Evolutionary conservation across 1,140 invertebrate genomes (phyloP), one percentile per base, ranked within the genome.

Genomic region (Himalopsyche phryganea): DNA sequence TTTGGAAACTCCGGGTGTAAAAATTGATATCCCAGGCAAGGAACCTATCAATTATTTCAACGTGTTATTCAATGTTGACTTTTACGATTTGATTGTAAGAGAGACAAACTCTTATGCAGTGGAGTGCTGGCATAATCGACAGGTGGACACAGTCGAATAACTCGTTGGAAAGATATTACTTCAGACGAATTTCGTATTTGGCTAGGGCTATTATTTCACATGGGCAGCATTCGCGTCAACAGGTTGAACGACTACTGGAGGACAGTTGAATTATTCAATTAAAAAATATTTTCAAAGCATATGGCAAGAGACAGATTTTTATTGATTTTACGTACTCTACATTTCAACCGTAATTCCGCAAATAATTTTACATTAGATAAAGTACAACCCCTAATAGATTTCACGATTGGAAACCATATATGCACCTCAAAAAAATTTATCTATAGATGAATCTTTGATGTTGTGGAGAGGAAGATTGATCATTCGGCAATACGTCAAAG

Each of bases 251-350:
- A 35, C 33, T 35, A 35, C 33, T 35, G 33, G 33, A 35, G n/a
- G n/a, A 35, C 33, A n/a, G 33, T 7, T 35, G 33, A 35, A 35
- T 35, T 35, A n/a, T 35, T 35, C 33, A 35, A 35, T 35, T 35
- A 7, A 35, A 35, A 35, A 35, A 35, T 35, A 35, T 35, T 44
- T 44, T 44, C 41, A 44, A n/a, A 45, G 13, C 1, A 10, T 47
- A 47, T 47, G 45, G 11, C 18, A 13, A 19, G 46, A 19, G 19
- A 48, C 33, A 48, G 33, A 13, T 48, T 48, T 13, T 48, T 48
- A 48, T 48, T 48, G 11, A 48, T 48, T 32, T 13, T 48, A 20
- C 5, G 48, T 14, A 15, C 18, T 14, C 28, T 50, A 15, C 48
- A 50, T 50, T 50, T 50, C 9, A 50, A 50, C 20, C 4, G 20